Evolutionary conservation across 2,888 invertebrate species (phyloP), one percentile per base, ranked within the genome.

Genomic region (Diaperis boleti): DNA sequence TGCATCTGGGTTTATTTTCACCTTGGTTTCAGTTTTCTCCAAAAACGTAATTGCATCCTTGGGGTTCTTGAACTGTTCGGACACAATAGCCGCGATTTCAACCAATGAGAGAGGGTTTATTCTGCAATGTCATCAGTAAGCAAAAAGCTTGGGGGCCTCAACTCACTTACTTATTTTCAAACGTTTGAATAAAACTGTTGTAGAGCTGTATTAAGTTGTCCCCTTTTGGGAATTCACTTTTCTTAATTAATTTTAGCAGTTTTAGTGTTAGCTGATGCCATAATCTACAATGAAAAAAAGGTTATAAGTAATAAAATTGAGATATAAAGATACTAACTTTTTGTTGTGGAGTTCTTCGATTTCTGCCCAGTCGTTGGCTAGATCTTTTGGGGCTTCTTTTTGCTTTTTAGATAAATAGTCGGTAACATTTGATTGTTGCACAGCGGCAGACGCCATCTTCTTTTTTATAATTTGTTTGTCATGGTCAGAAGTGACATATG

Each of bases 251-350:
- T 49, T 86, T 85, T 59, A 88, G 85, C 56, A 98, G 79, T 83
- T 92, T 92, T 52, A 96, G 83, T 0, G 98, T 97, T 69, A 98
- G 82, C 82, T 98, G 97, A 84, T 98, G 97, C 97, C 97, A 98
- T 83, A 98, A 85, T 83, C 96, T 93, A 83, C 60, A 85, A 85
- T 77, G 72, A 62, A 68, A 4, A 18, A 8, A 49, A 47, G 18
- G n/a, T 29, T 26, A 13, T 1, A 26, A 56, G 68, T n/a, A n/a
- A 29, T 35, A 15, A 18, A 15, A 7, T 5, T 3, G 20, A 37
- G 22, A 13, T 50, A 39, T 7, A 2, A 1, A 26, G 7, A n/a
- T 4, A 50, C 84, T 84, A 84, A 95, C 95, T 92, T 95, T 85
- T 96, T 96, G 78, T 93, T 95, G 82, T 96, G 91, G 52, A 94